These are phyloP conservation scores for Kryptolebias marmoratus DNA, from an alignment of 2,113 vertebrate genomes.

Conservation along the genomic window DNA sequence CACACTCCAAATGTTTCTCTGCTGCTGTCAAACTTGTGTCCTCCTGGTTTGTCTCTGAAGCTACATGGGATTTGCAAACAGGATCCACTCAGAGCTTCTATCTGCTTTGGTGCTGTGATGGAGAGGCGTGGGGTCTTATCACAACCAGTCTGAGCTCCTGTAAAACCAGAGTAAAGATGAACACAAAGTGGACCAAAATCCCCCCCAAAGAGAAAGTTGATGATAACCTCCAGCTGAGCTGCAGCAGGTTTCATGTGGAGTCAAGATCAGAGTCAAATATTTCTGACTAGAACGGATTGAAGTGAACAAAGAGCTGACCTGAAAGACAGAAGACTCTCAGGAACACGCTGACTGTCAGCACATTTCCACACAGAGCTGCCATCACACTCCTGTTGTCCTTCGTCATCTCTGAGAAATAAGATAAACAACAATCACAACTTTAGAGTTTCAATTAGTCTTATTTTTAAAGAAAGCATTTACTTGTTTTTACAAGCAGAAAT, in stretches of 20 bases:
- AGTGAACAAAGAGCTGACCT: not conserved
- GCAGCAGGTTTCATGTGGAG: not conserved
- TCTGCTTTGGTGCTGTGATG: not conserved
- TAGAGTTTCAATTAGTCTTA: not conserved
- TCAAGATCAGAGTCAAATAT: not conserved
- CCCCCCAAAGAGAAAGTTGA: not conserved
- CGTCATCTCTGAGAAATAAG: not conserved
- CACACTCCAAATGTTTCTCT: not conserved
- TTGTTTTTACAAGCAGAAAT: too few species aligned
- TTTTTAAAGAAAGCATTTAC: not conserved
- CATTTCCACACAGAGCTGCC: not conserved
- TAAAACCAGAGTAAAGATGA: not conserved
- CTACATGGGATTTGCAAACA: not conserved
- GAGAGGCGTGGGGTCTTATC: not conserved
- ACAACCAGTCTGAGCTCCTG: not conserved
- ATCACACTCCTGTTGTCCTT: not conserved
- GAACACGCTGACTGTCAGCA: constrained; percentile 11
- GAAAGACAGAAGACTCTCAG: constrained; percentile 1
- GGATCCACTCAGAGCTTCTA: not conserved
- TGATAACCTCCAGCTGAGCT: not conserved
- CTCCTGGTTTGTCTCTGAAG: not conserved
- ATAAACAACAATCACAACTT: not conserved
- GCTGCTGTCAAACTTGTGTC: not conserved
- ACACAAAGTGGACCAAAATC: not conserved
- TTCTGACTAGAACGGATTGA: not conserved